Conservation (phyloP, 1,140 invertebrate species). For the Colletes latitarsis region DNA sequence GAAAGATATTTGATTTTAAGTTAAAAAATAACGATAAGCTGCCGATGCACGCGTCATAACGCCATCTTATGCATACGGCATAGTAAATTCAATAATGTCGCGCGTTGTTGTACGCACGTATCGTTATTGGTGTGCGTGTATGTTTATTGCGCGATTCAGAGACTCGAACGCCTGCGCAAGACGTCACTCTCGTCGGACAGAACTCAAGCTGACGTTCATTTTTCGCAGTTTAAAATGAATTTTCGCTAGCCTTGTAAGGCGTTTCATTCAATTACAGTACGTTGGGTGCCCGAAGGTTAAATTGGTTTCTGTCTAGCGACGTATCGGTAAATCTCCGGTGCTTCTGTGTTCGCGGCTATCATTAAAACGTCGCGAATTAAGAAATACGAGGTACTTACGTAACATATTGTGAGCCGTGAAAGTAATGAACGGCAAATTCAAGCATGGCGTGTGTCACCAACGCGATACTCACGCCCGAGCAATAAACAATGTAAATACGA, state of each 20-base stretch:
- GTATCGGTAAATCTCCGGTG: slow-evolving; percentile 41
- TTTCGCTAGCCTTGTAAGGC: background rate
- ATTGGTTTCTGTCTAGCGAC: slow-evolving; percentile 24
- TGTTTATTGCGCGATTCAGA: background rate
- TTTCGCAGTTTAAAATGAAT: background rate
- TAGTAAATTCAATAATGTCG: no score
- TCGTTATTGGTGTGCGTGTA: no score
- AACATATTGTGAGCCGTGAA: slow-evolving; percentile 37
- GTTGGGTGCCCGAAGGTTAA: background rate
- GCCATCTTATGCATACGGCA: no score
- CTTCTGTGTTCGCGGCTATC: slow-evolving; percentile 44
- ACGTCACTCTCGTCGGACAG: background rate
- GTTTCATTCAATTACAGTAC: slow-evolving; percentile 11
- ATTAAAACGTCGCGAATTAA: slow-evolving; percentile 48
- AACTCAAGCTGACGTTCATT: background rate
- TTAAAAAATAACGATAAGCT: no score
- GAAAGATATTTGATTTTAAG: no score
- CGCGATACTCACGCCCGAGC: slow-evolving; percentile 15
- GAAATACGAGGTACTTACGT: slow-evolving; percentile 46
- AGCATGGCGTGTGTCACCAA: slow-evolving; percentile 27
- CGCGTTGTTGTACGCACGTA: no score
- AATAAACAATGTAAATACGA: slow-evolving; percentile 53
- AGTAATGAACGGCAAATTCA: slow-evolving; percentile 44
- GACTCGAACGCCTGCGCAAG: background rate
- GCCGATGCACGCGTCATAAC: no score